Evolutionary conservation across 1,140 invertebrate genomes (phyloP), one percentile per base, ranked within the genome.

Genomic region (Drosophila burlai): DNA sequence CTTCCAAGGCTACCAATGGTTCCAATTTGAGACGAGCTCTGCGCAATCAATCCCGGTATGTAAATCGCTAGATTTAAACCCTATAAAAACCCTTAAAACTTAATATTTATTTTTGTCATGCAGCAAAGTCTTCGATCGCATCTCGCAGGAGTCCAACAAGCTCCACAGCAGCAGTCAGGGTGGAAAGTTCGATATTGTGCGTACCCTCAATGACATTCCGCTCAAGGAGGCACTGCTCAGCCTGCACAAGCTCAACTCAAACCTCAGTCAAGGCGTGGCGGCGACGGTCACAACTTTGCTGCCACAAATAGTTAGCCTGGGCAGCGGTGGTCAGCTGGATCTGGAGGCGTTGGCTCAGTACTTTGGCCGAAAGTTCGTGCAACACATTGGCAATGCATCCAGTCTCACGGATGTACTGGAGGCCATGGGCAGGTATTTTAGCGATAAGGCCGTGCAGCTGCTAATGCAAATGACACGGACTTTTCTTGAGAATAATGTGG

Each of bases 201-300:
- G 91, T 34, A 69, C 83, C 10, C 72, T 92, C 4, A 92, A 92
- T 52, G 84, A 92, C 54, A 92, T 92, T 52, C 91, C 91, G 1
- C 74, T 83, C 3, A 92, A 80, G 57, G 91, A 92, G 45, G 54
- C 61, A 2, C 52, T 92, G 11, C 68, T 81, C 4, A 80, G 59
- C 18, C 45, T 92, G 24, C 84, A 90, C 55, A 67, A 60, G 16
- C 42, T 81, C 4, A 76, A 81, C 49, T 47, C 57, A 7, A 72
- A 92, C 54, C 60, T 92, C 7, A 47, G 36, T 5, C 52, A 73
- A 15, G 81, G 84, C 1, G 15, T 76, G 3, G 46, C 64, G 1
- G 77, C 65, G 1, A 75, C 65, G 3, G 46, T 68, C 13, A 75
- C 84, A 2, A 57, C 73, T 10, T 1, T 81, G 18, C 34, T 86